These are phyloP conservation scores for Hippopotamyrus pictus DNA, from an alignment of 2,797 vertebrate species.

Conservation along the genomic window DNA sequence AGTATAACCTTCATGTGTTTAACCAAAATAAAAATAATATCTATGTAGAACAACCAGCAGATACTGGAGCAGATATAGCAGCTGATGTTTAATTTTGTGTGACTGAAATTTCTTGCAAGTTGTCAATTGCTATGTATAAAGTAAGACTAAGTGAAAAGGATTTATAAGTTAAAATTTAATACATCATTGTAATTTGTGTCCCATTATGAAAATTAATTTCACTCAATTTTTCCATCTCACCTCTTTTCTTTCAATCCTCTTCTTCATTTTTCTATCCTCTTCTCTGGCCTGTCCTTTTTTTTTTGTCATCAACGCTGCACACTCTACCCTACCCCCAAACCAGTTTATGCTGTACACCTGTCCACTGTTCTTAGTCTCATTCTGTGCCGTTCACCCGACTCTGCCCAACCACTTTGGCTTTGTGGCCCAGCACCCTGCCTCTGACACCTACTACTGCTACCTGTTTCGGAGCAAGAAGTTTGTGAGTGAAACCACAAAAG, in stretches of 20 bases:
- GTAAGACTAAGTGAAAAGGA: not conserved
- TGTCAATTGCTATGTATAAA: not conserved
- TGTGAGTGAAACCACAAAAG: conserved; percentile 49
- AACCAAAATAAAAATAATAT: not conserved
- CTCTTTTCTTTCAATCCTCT: not conserved
- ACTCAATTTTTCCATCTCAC: not conserved
- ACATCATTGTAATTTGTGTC: not conserved
- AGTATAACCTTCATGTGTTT: not conserved
- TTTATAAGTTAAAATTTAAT: not conserved
- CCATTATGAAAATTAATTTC: not conserved
- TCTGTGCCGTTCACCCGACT: conserved; percentile 55
- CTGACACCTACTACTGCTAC: conserved; percentile 59
- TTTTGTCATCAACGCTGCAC: not conserved
- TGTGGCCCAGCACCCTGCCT: conserved; percentile 55
- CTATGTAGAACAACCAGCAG: not conserved
- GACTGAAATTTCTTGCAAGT: not conserved
- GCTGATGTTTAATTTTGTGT: not conserved
- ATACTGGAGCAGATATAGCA: not conserved
- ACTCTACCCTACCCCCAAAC: not conserved
- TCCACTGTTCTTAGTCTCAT: conserved; percentile 55
- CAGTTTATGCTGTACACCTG: conserved; percentile 65
- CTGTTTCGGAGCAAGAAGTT: conserved; percentile 61
- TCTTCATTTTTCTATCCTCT: not conserved
- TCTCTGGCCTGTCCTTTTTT: not conserved
- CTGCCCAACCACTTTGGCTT: conserved; percentile 61